Percentiles rank a stretch among this genome's conserved stretches.
phyloP scores from a whole-genome alignment of 2,888 invertebrate species.

The Isoperla grammatica region DNA sequence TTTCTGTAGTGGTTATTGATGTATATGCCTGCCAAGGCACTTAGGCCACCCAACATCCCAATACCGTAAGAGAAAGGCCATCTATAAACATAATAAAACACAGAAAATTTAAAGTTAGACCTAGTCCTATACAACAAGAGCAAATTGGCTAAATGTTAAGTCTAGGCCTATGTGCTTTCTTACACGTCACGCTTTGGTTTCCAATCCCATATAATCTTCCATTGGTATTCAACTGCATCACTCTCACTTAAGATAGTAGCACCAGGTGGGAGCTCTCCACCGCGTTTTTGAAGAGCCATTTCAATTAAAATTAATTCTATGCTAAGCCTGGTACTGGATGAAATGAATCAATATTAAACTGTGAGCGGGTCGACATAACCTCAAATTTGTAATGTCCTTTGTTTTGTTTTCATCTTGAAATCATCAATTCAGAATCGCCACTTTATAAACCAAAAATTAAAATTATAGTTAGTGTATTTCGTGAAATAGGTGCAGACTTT shows the following conservation, averaged over 20 bases:
- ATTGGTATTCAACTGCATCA: slow-evolving; percentile 56
- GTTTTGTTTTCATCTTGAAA: no score
- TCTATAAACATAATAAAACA: slow-evolving; percentile 42
- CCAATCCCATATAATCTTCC: slow-evolving; percentile 56
- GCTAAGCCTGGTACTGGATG: neutral
- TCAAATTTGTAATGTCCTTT: no score
- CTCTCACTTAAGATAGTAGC: slow-evolving; percentile 52
- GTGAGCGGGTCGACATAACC: no score
- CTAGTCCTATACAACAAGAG: neutral
- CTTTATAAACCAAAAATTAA: no score
- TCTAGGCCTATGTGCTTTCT: slow-evolving; percentile 36
- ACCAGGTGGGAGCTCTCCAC: slow-evolving; percentile 51
- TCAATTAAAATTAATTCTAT: neutral
- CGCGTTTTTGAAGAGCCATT: slow-evolving; percentile 19
- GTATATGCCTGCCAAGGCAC: slow-evolving; percentile 50
- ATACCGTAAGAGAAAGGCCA: slow-evolving; percentile 51
- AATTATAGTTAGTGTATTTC: no score
- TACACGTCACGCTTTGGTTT: slow-evolving; percentile 56
- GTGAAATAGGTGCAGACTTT: no score
- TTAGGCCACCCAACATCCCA: slow-evolving; percentile 47
- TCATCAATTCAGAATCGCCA: no score
- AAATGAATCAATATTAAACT: no score
- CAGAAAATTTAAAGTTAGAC: neutral
- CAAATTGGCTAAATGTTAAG: no score
- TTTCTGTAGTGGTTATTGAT: slow-evolving; percentile 59